Evolutionary conservation across 1,140 invertebrate genomes (phyloP).

Genomic region (Dolichoris vasculosae): DNA sequence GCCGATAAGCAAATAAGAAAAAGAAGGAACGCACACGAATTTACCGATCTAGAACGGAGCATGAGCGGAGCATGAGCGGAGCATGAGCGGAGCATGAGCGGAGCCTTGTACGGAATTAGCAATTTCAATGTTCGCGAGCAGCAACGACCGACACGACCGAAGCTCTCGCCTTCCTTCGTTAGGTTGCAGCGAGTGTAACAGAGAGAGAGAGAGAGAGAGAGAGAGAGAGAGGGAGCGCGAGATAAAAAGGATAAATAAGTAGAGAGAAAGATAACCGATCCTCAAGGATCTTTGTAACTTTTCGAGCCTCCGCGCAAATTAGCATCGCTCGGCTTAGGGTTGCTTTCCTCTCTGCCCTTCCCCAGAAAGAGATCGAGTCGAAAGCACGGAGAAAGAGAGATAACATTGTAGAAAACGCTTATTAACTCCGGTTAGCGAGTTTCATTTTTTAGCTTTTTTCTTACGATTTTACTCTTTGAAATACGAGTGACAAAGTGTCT

Average conservation of each 20-base stretch:
- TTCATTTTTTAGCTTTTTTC: conserved; percentile 7
- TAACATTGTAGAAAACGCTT: not conserved
- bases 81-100: not conserved
- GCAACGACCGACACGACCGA: not conserved
- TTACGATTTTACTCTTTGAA: conserved; percentile 1
- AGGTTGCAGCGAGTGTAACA: not conserved
- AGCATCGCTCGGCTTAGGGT: not conserved
- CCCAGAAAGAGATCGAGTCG: not conserved
- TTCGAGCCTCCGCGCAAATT: conserved; percentile 26
- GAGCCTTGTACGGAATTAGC: conserved; percentile 65
- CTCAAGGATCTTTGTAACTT: not conserved
- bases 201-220: not conserved
- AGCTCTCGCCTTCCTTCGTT: not conserved
- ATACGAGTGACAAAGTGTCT: conserved; percentile 10
- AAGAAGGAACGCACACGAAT: not conserved
- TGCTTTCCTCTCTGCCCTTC: not conserved
- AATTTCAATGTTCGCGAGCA: conserved; percentile 65
- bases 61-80: not conserved
- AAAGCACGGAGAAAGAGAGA: too few species aligned
- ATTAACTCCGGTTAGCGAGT: conserved; percentile 36
- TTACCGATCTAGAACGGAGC: not conserved
- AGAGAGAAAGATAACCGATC: not conserved
- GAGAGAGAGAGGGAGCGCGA: not conserved
- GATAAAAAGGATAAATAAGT: not conserved
- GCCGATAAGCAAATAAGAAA: not conserved